These are phyloP conservation scores for Thereva nobilitata DNA, from an alignment of 2,888 invertebrate species.

Conservation along the genomic window DNA sequence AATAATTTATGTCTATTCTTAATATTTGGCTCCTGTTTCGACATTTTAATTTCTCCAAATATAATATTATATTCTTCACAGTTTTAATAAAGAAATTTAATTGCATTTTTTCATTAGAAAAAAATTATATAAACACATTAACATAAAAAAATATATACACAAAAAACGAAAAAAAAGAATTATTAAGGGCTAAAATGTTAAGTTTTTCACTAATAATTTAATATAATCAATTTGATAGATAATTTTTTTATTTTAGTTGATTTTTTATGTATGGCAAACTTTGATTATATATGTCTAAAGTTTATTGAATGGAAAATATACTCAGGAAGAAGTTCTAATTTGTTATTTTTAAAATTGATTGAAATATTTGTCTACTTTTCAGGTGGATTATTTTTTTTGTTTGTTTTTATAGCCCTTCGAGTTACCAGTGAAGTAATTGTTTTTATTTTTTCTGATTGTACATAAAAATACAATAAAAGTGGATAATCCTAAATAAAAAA, in stretches of 20 bases:
- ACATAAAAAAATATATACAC: slow-evolving; percentile 9
- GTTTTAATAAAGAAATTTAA: slow-evolving; percentile 7
- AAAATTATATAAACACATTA: slow-evolving; percentile 4
- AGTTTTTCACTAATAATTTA: slow-evolving; percentile 23
- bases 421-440: too few species aligned
- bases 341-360: too few species aligned
- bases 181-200: slow-evolving; percentile 15
- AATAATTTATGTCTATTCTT: background rate
- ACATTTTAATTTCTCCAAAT: slow-evolving; percentile 18
- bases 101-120: slow-evolving; percentile 20
- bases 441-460: too few species aligned
- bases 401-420: too few species aligned
- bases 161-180: slow-evolving; percentile 17
- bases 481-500: too few species aligned
- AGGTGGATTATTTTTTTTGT: too few species aligned
- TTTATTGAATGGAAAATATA: too few species aligned
- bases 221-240: too few species aligned
- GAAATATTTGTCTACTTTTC: too few species aligned
- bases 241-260: slow-evolving; percentile 19
- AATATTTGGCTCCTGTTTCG: slow-evolving; percentile 12
- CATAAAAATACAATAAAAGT: too few species aligned
- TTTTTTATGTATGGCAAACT: slow-evolving; percentile 25
- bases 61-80: slow-evolving; percentile 4
- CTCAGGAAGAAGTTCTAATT: too few species aligned
- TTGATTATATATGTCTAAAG: background rate